A percentile compares a stretch with the other conserved stretches of the same genome.
Evolutionary conservation across 2,113 vertebrate genomes (phyloP).

Genomic region (Ginglymostoma cirratum): DNA sequence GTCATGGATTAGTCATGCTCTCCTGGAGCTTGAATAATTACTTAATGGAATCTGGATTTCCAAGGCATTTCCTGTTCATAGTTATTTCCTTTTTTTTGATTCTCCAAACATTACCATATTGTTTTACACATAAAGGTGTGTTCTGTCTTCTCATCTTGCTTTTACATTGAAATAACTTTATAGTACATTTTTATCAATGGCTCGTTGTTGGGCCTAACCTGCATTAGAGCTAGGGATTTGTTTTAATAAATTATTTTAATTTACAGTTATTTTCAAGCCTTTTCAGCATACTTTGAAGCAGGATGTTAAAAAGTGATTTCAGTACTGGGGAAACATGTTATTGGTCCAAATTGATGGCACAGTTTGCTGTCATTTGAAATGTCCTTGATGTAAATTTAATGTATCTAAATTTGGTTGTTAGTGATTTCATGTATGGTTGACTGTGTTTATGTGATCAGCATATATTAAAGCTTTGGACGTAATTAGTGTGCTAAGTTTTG

Average conservation of each 20-base stretch:
- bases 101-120: neutral
- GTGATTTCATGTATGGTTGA: neutral
- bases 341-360: neutral
- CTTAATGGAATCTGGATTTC: neutral
- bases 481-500: neutral
- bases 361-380: constrained; percentile 23
- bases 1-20: neutral
- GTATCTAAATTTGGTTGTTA: constrained; percentile 13
- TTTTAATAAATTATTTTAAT: neutral
- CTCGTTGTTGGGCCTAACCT: neutral
- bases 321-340: neutral
- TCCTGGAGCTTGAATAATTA: neutral
- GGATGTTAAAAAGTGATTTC: neutral
- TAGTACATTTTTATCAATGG: neutral
- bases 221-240: neutral
- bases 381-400: constrained; percentile 29
- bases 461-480: constrained; percentile 18
- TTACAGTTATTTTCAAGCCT: neutral
- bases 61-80: neutral
- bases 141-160: neutral
- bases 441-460: neutral
- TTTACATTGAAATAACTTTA: neutral
- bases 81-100: neutral
- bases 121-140: too few relatives aligned
- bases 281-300: neutral